A percentile compares a stretch with the other conserved stretches of the same genome.
These are phyloP conservation scores for Drosophila arawakana DNA, from an alignment of 1,140 invertebrate genomes.

Conservation along the genomic window DNA sequence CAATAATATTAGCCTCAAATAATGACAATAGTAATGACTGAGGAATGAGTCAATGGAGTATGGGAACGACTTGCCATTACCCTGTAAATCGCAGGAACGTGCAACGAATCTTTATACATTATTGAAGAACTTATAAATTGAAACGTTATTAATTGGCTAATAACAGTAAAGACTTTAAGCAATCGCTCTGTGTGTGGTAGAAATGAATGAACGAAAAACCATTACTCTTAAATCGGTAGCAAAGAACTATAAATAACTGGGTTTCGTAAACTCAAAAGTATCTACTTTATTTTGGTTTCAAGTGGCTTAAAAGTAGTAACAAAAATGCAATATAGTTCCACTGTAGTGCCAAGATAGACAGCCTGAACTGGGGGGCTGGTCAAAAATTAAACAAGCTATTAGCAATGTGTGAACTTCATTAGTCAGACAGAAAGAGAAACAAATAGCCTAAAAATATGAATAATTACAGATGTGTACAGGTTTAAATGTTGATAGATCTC, in stretches of 20 bases:
- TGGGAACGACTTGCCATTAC: conserved; percentile 29
- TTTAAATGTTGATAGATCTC: conserved; percentile 35
- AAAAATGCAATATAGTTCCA: neutral
- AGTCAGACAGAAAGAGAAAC: conserved; percentile 43
- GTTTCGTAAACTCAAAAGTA: neutral
- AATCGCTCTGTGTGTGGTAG: too few species aligned
- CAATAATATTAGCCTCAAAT: conserved; percentile 49
- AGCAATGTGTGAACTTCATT: conserved; percentile 69
- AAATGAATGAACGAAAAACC: neutral
- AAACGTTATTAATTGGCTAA: neutral
- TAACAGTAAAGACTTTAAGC: neutral
- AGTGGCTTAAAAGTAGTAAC: neutral
- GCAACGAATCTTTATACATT: neutral
- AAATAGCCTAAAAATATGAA: conserved; percentile 57
- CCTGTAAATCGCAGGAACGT: neutral
- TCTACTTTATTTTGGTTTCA: neutral
- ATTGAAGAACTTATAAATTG: neutral
- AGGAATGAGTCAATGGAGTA: conserved; percentile 20
- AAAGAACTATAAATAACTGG: neutral
- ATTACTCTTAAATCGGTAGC: conserved; percentile 11
- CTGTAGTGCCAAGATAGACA: neutral
- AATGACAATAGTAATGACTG: conserved; percentile 49
- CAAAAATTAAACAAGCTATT: conserved; percentile 47
- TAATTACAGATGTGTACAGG: conserved; percentile 32
- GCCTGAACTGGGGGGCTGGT: neutral